Evolutionary conservation across 2,113 vertebrate species (phyloP), one percentile per base, ranked within the genome.

Genomic region (Echinops telfairi): DNA sequence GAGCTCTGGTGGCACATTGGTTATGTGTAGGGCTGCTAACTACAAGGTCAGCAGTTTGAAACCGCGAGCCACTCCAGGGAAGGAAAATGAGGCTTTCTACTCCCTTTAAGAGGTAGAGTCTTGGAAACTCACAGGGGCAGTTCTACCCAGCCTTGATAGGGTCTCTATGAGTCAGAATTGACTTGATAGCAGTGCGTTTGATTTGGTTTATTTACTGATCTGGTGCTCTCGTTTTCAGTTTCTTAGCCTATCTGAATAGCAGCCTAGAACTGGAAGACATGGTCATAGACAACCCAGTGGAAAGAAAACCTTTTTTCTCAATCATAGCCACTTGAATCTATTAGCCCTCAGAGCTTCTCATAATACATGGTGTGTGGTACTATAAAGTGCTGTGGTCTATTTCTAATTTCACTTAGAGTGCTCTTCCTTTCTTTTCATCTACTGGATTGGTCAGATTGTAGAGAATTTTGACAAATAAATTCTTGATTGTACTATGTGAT

Each of bases 401-500:
- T 86, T 90, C 43, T 94, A 64, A 68, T 47, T 93, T 88, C 43
- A 40, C 70, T 79, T 83, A 76, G n/a, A 12, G 11, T 89, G 73
- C 36, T 40, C 25, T 71, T 92, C 73, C 92, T 47, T 82, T 20
- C 73, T 95, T 47, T 82, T 20, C 57, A 70, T 16, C 84, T 33
- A 83, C 22, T 88, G 82, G 36, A 87, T 84, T 31, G 73, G 36
- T 68, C 60, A 53, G 40, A 29, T 40, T 84, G 68, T 81, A 71
- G 88, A 93, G 23, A 89, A 57, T 81, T 93, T 66, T 93, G 83
- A 94, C 47, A 88, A 92, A 86, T 29, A 76, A 27, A 76, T 82
- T 47, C 91, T 90, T 92, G 31, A 29, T 92, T 92, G 90, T 31
- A 85, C 60, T 12, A 88, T 80, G 70, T 17, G 89, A 90, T 90